These are phyloP conservation scores for Cryptocephalus primarius DNA, from an alignment of 2,888 invertebrate species.

Conservation along the genomic window DNA sequence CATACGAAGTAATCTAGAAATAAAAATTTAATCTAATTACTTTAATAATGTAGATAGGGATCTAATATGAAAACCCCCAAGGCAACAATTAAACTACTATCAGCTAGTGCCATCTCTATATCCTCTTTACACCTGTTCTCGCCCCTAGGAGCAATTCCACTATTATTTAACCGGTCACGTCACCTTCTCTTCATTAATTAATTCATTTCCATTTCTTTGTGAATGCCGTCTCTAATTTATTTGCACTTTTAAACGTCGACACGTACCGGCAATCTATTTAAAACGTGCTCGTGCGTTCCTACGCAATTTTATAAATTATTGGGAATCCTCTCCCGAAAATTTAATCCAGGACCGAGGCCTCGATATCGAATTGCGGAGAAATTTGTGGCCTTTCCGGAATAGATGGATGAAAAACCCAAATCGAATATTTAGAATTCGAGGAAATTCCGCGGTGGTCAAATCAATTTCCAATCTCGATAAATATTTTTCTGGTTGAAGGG, in stretches of 20 bases:
- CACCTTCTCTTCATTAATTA: slow-evolving; percentile 12
- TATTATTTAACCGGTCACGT: not conserved
- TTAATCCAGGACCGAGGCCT: slow-evolving; percentile 10
- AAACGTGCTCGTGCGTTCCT: slow-evolving; percentile 16
- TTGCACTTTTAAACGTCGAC: slow-evolving; percentile 18
- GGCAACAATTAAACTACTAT: too few species aligned
- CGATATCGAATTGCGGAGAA: slow-evolving; percentile 11
- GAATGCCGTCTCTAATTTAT: slow-evolving; percentile 14
- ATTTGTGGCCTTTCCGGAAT: slow-evolving; percentile 6
- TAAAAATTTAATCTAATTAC: too few species aligned
- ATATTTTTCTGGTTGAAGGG: slow-evolving; percentile 7
- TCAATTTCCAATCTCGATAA: slow-evolving; percentile 8
- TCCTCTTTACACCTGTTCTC: too few species aligned
- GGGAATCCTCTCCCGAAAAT: slow-evolving; percentile 10
- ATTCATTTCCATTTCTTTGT: slow-evolving; percentile 14
- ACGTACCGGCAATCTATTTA: slow-evolving; percentile 14
- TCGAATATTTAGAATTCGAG: not conserved
- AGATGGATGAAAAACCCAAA: slow-evolving; percentile 1
- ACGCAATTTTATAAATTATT: slow-evolving; percentile 16
- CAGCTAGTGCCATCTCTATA: too few species aligned
- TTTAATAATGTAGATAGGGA: too few species aligned
- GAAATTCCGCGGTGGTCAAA: slow-evolving; percentile 4
- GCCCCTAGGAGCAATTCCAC: not conserved
- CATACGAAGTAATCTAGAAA: too few species aligned
- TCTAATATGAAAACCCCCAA: too few species aligned